Evolutionary conservation across 2,888 invertebrate genomes (phyloP).

Genomic region (Drosophila acutilabella): DNA sequence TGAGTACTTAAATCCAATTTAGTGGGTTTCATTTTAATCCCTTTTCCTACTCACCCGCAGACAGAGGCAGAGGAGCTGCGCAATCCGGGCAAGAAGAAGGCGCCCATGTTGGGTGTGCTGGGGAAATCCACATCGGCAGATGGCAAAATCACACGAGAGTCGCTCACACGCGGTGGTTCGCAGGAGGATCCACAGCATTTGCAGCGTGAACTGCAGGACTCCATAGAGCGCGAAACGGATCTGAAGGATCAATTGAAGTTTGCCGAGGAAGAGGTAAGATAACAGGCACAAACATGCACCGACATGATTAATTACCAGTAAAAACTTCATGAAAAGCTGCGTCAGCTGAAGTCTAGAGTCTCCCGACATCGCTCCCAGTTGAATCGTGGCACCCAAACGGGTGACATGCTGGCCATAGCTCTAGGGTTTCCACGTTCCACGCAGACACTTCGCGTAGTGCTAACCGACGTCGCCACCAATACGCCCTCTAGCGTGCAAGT

Average conservation of each 20-base stretch:
- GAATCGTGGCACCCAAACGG: constrained; percentile 83
- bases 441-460: constrained; percentile 68
- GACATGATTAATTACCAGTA: constrained; percentile 36
- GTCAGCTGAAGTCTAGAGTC: constrained; percentile 43
- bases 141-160: constrained; percentile 90
- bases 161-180: constrained; percentile 91
- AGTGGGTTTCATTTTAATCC: background rate
- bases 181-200: constrained; percentile 93
- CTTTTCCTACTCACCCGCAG: constrained; percentile 47
- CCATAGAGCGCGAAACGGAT: constrained; percentile 96
- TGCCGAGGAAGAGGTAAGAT: constrained; percentile 94
- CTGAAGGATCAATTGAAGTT: constrained; percentile 95
- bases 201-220: constrained; percentile 94
- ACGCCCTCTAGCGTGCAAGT: constrained; percentile 23
- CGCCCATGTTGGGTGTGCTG: constrained; percentile 87
- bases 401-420: constrained; percentile 56
- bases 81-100: constrained; percentile 86
- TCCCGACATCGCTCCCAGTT: constrained; percentile 40
- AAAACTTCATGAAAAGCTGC: constrained; percentile 52
- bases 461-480: constrained; percentile 47
- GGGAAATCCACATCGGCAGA: constrained; percentile 88
- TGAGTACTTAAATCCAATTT: constrained; percentile 28
- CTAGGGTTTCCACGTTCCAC: constrained; percentile 81
- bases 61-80: constrained; percentile 83
- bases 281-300: background rate